Evolutionary conservation across 2,888 invertebrate genomes (phyloP).

Genomic region (Erebia epiphron): DNA sequence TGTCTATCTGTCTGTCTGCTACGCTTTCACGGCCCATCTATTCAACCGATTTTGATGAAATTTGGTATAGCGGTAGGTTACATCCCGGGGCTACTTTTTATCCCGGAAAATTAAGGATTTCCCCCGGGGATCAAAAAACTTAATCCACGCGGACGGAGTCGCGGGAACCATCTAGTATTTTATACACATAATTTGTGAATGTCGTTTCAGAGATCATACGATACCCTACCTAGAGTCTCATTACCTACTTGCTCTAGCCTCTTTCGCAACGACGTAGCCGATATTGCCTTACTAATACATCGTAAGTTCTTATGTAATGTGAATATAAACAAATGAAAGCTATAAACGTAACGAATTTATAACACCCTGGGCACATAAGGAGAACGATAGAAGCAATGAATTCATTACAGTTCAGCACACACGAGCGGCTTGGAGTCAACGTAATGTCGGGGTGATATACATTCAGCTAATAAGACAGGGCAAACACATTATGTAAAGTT

Average conservation of each 20-base stretch:
- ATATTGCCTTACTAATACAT: neutral
- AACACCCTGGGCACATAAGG: constrained; percentile 5
- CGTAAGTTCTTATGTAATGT: neutral
- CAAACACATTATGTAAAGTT: constrained; percentile 4
- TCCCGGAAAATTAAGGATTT: too few species aligned
- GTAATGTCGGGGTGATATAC: neutral
- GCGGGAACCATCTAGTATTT: too few species aligned
- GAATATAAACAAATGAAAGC: neutral
- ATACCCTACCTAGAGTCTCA: too few species aligned
- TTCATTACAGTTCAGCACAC: constrained; percentile 8
- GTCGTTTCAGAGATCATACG: too few species aligned
- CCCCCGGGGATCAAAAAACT: too few species aligned
- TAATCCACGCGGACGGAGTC: too few species aligned
- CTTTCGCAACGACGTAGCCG: neutral
- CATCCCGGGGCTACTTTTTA: too few species aligned
- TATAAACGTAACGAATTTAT: constrained; percentile 28
- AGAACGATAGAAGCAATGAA: constrained; percentile 4
- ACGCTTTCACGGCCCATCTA: too few species aligned
- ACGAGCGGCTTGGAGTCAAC: neutral
- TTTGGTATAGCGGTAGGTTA: too few species aligned
- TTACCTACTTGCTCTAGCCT: neutral
- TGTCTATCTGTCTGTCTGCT: too few species aligned
- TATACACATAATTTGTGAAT: too few species aligned
- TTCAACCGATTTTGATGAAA: too few species aligned
- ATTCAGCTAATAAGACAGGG: neutral